A percentile compares a stretch with the other conserved stretches of the same genome.
Evolutionary conservation across 2,888 invertebrate genomes (phyloP).

Genomic region (Temnothorax ravouxi): DNA sequence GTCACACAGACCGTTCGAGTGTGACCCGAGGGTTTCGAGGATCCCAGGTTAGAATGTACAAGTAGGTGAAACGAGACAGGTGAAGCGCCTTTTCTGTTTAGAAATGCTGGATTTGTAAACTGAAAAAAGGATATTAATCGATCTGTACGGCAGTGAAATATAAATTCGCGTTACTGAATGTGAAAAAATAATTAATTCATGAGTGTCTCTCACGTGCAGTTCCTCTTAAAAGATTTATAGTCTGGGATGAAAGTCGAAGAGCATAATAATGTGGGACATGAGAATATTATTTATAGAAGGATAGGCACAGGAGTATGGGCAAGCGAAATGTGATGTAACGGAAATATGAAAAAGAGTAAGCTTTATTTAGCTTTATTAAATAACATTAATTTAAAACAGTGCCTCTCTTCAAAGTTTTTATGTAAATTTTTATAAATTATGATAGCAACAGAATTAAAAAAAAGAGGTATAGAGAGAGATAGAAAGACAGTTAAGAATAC

Average conservation of each 20-base stretch:
- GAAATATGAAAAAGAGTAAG: slow-evolving; percentile 22
- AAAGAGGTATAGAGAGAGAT: background rate
- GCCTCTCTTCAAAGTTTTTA: background rate
- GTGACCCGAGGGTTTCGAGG: slow-evolving; percentile 41
- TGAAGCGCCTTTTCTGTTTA: slow-evolving; percentile 25
- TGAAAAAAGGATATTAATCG: slow-evolving; percentile 14
- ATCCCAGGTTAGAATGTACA: slow-evolving; percentile 39
- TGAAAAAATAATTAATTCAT: slow-evolving; percentile 53
- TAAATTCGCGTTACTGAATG: slow-evolving; percentile 11
- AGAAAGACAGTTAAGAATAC: background rate
- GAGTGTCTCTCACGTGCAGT: slow-evolving; percentile 19
- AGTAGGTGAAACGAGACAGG: slow-evolving; percentile 27
- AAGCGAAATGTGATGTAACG: slow-evolving; percentile 1
- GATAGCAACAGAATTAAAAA: background rate
- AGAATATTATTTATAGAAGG: slow-evolving; percentile 46
- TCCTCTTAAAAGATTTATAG: slow-evolving; percentile 45
- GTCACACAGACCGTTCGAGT: slow-evolving; percentile 38
- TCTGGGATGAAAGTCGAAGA: slow-evolving; percentile 45
- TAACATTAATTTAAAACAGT: slow-evolving; percentile 13
- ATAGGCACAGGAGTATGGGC: background rate
- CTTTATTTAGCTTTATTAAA: slow-evolving; percentile 5
- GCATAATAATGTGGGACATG: slow-evolving; percentile 35
- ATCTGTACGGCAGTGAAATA: slow-evolving; percentile 2
- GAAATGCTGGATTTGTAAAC: slow-evolving; percentile 16
- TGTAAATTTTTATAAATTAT: slow-evolving; percentile 11